Base-by-base conservation (phyloP, 53 echinoderm and acorn worm genomes). In the Luidia sarsii region DNA sequence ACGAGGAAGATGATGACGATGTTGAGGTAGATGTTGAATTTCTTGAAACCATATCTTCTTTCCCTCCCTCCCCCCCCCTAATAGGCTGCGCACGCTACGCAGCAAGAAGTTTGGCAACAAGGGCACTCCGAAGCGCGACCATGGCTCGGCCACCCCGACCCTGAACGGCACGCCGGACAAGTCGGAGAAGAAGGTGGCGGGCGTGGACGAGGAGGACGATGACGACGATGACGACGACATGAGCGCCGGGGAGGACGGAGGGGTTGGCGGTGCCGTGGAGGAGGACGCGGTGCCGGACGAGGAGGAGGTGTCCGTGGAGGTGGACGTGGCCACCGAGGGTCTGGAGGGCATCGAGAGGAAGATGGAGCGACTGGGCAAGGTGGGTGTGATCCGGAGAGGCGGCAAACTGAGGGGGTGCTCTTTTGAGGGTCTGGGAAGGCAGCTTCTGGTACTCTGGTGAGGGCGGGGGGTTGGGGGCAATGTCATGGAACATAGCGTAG, bases 321-420 rank as follows among this genome's bases (percentile, higher is more conserved):
- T 68, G 0, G 84, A 72, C 13, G 25, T 53, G 0, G 39, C 15
- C 13, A 38, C 28, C n/a, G 71, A 84, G 33, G 84, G 56, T 30
- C 36, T 61, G 50, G 99, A 94, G 19, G 94, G 94, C 51, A 69
- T 94, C 19, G 83, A 94, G 82, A 94, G 91, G 77, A 99, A 99
- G 80, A 99, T 99, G 64, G 99, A 96, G 50, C 90, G 65, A 68
- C 70, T 96, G 8, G 70, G 88, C 18, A 96, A 92, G 89, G 97
- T 95, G 50, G 45, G 87, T 64, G 27, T 32, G 1, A 7, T 39
- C 2, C 7, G 46, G 7, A 9, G 7, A 45, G 7, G 14, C 46
- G 7, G 7, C 7, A 45, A 45, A 14, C 46, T 9, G 14, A 45
- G 7, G 46, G 7, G n/a, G n/a, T n/a, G n/a, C n/a, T n/a, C n/a